A percentile compares a stretch with the other conserved stretches of the same genome.
phyloP scores from a whole-genome alignment of 2,113 vertebrate species.

The Pseudopipra pipra region DNA sequence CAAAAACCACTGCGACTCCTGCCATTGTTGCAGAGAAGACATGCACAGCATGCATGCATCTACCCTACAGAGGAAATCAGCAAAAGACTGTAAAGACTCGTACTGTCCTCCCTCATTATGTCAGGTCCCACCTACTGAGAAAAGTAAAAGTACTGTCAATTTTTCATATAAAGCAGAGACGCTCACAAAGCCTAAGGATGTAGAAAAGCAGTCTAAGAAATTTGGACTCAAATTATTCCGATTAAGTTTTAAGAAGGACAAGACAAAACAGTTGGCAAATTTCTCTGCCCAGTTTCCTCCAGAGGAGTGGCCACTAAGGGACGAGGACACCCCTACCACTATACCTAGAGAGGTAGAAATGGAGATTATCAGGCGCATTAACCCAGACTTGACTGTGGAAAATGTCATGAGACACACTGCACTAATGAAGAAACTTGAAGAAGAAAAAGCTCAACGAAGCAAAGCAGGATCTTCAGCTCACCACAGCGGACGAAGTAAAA shows the following conservation, averaged over 20 bases:
- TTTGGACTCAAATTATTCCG: slow-evolving; percentile 96
- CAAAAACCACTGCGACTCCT: slow-evolving; percentile 93
- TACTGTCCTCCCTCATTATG: slow-evolving; percentile 82
- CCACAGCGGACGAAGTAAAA: slow-evolving; percentile 91
- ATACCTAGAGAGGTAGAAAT: slow-evolving; percentile 95
- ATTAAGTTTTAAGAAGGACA: slow-evolving; percentile 97
- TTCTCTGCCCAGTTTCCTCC: slow-evolving; percentile 98
- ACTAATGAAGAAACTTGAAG: slow-evolving; percentile 97
- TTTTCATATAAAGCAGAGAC: slow-evolving; percentile 94
- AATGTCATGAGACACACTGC: slow-evolving; percentile 96
- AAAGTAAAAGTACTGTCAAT: slow-evolving; percentile 91
- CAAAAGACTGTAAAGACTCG: slow-evolving; percentile 90
- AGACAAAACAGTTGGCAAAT: slow-evolving; percentile 93
- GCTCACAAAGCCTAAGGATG: slow-evolving; percentile 89
- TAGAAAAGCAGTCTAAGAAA: slow-evolving; percentile 93
- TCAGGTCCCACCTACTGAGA: slow-evolving; percentile 87
- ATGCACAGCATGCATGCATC: slow-evolving; percentile 88
- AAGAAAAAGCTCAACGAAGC: slow-evolving; percentile 92
- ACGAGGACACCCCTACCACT: slow-evolving; percentile 91
- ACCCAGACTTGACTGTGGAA: slow-evolving; percentile 96
- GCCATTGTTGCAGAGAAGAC: slow-evolving; percentile 90
- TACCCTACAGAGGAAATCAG: slow-evolving; percentile 88
- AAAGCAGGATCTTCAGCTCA: slow-evolving; percentile 92
- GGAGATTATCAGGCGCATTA: slow-evolving; percentile 97
- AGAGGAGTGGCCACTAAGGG: slow-evolving; percentile 94